Percentiles rank a stretch among this genome's conserved stretches.
These are phyloP conservation scores for Papilio protenor DNA, from an alignment of 2,888 invertebrate species.

Conservation along the genomic window DNA sequence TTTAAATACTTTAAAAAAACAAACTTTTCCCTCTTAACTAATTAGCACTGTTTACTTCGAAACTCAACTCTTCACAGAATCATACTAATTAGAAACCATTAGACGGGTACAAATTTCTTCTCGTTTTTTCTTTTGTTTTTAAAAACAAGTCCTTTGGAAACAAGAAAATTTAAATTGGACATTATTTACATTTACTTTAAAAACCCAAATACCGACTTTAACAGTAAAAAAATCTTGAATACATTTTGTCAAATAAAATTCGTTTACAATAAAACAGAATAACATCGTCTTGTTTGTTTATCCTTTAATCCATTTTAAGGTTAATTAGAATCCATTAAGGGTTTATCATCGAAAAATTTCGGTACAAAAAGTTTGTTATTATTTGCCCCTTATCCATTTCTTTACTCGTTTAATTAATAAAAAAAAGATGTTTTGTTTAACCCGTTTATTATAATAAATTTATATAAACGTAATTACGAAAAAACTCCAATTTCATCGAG, in stretches of 20 bases:
- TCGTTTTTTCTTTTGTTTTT: neutral
- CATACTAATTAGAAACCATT: conserved; percentile 1
- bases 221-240: too few relatives aligned
- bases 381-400: neutral
- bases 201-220: too few relatives aligned
- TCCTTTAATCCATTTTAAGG: neutral
- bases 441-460: too few relatives aligned
- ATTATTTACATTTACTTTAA: too few relatives aligned
- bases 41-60: neutral
- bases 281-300: neutral
- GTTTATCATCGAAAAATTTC: neutral
- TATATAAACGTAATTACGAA: too few relatives aligned
- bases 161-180: neutral
- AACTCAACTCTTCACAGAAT: neutral
- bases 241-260: neutral
- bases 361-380: neutral
- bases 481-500: too few relatives aligned
- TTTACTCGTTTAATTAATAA: neutral
- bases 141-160: neutral
- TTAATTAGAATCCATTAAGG: neutral
- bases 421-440: neutral
- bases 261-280: neutral
- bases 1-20: neutral
- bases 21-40: conserved; percentile 2
- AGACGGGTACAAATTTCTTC: neutral